Evolutionary conservation across 2,113 vertebrate genomes (phyloP), one percentile per base, ranked within the genome.

Genomic region (Carlito syrichta): DNA sequence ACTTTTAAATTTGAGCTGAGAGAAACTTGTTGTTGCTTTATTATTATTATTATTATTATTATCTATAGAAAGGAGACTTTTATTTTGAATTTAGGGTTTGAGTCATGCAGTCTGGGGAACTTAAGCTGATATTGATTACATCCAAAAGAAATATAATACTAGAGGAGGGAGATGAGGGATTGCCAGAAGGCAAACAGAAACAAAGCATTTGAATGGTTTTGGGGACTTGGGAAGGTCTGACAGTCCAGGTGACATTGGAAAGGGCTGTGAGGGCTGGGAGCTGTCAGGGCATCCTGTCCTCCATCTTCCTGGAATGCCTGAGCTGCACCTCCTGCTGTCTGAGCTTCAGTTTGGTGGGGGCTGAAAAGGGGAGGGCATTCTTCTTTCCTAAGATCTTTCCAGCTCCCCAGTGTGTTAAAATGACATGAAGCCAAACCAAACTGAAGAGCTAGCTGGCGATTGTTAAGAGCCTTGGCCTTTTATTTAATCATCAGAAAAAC

Each of bases 171-270:
- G 54, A 69, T 23, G n/a, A 30, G 78, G 40, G 35, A 69, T 78
- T 95, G 79, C 38, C 87, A 96, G 95, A 97, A 97, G 97, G 78
- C 94, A 98, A 97, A 94, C 90, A 86, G 89, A 98, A 97, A 92
- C 91, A 88, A 96, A 43, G 43, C 23, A 16, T n/a, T 78, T 54
- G 76, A 95, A 95, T 89, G 95, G 63, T 94, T 81, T 92, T 56
- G 95, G 94, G 76, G 56, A 82, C 93, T 50, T 8, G 68, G 79
- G 84, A 96, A 73, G 79, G 1, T 93, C 97, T 88, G 84, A 87
- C 94, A 83, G 95, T 97, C 78, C 81, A 95, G 90, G 93, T 95
- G 96, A 96, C 94, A 86, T 92, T 94, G 86, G 68, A 96, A 97
- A 86, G 82, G 88, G 95, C 83, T 23, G 13, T 88, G 88, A 95